phyloP scores from a whole-genome alignment of 2,888 invertebrate species.

The Crossocerus cetratus region DNA sequence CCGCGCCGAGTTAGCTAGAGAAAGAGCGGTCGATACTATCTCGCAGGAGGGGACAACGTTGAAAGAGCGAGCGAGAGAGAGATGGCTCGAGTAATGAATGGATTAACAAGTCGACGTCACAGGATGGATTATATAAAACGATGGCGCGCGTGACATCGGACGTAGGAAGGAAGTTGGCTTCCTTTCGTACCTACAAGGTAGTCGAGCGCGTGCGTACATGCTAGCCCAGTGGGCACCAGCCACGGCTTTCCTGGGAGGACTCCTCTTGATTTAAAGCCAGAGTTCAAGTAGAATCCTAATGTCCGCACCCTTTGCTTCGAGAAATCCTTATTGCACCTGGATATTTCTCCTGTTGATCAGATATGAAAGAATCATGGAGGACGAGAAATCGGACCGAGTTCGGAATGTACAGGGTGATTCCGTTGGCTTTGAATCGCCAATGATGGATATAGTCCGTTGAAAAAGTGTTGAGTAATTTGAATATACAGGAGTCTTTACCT shows the following conservation, averaged over 20 bases:
- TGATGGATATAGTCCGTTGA: too few species aligned
- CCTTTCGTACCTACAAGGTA: conserved; percentile 73
- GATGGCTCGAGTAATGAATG: conserved; percentile 67
- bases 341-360: too few species aligned
- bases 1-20: neutral
- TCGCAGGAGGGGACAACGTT: neutral
- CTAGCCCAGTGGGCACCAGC: conserved; percentile 13
- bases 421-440: too few species aligned
- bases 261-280: conserved; percentile 59
- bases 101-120: conserved; percentile 75
- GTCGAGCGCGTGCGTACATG: conserved; percentile 37
- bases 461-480: too few species aligned
- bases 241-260: conserved; percentile 51
- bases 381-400: too few species aligned
- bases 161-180: conserved; percentile 76
- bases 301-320: too few species aligned
- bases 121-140: conserved; percentile 76
- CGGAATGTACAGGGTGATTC: too few species aligned
- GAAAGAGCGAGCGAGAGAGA: neutral
- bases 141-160: conserved; percentile 71
- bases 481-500: too few species aligned
- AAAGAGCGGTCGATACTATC: neutral
- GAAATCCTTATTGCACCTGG: too few species aligned
- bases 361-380: too few species aligned
- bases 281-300: conserved; percentile 59